A percentile compares a stretch with the other conserved stretches of the same genome.
These are phyloP conservation scores for Falcaria lacertinaria DNA, from an alignment of 2,888 invertebrate species.

Conservation along the genomic window DNA sequence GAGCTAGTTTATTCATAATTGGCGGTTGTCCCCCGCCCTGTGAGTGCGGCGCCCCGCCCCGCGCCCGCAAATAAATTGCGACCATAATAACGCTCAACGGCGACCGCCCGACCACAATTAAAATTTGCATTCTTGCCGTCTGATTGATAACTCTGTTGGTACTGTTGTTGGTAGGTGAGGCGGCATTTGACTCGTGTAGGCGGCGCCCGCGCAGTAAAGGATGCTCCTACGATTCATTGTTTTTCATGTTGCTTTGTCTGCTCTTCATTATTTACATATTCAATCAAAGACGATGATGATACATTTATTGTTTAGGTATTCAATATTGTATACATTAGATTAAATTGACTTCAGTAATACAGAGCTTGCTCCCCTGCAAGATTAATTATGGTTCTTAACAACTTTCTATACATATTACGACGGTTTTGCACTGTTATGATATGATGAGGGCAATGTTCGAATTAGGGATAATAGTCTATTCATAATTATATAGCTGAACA, in stretches of 20 bases:
- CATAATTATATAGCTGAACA: too few species aligned
- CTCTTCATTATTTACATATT: not conserved
- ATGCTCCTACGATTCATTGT: conserved; percentile 1
- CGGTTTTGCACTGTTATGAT: too few species aligned
- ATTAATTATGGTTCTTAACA: too few species aligned
- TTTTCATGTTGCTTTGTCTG: not conserved
- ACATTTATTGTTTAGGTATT: not conserved
- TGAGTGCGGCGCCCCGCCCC: conserved; percentile 48
- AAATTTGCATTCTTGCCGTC: conserved; percentile 70
- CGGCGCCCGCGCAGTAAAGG: conserved; percentile 9
- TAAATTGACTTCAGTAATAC: not conserved
- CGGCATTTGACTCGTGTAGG: conserved; percentile 51
- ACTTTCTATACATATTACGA: too few species aligned
- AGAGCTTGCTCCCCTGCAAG: too few species aligned
- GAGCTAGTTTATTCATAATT: conserved; percentile 77
- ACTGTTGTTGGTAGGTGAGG: conserved; percentile 40
- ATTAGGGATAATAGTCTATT: too few species aligned
- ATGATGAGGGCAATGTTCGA: too few species aligned
- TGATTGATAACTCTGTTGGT: conserved; percentile 71
- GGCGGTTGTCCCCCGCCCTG: conserved; percentile 61
- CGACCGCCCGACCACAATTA: conserved; percentile 60
- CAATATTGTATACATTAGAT: not conserved
- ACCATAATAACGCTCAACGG: conserved; percentile 60
- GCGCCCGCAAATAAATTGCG: conserved; percentile 58
- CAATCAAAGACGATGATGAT: not conserved